These are phyloP conservation scores for Cyanistes caeruleus DNA, from an alignment of 2,113 vertebrate genomes.

Conservation along the genomic window DNA sequence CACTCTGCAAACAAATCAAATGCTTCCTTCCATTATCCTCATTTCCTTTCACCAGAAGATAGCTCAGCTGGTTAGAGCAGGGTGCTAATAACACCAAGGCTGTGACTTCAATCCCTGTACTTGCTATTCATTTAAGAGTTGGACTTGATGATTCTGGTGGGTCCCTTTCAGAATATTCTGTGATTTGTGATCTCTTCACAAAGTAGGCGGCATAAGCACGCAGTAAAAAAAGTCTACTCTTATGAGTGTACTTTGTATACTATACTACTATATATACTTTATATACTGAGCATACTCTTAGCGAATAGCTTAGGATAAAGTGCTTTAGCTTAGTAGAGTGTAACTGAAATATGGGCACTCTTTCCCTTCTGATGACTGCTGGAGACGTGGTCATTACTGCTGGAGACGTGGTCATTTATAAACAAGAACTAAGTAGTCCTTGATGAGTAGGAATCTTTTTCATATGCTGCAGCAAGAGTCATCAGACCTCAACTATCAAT, in stretches of 20 bases:
- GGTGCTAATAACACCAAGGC: background rate
- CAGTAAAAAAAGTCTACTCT: background rate
- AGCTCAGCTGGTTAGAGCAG: background rate
- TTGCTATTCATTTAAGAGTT: background rate
- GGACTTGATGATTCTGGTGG: background rate
- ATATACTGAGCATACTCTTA: background rate
- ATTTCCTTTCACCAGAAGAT: background rate
- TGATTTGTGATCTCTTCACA: background rate
- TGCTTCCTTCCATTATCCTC: background rate
- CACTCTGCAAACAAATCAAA: background rate
- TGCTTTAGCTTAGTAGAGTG: background rate
- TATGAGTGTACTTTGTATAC: too few species aligned
- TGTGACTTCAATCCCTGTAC: background rate
- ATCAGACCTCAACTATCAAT: background rate
- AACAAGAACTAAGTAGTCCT: background rate
- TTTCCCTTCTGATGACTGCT: background rate
- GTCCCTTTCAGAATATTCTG: background rate
- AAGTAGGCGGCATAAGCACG: background rate
- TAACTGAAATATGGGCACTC: background rate
- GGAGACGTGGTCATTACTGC: background rate
- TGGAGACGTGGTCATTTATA: background rate
- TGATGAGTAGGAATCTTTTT: background rate
- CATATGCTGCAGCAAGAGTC: background rate
- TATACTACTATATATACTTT: too few species aligned
- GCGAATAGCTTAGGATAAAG: background rate